Evolutionary conservation across 2,888 invertebrate genomes (phyloP).

Genomic region (Arrhopalites spinosus): DNA sequence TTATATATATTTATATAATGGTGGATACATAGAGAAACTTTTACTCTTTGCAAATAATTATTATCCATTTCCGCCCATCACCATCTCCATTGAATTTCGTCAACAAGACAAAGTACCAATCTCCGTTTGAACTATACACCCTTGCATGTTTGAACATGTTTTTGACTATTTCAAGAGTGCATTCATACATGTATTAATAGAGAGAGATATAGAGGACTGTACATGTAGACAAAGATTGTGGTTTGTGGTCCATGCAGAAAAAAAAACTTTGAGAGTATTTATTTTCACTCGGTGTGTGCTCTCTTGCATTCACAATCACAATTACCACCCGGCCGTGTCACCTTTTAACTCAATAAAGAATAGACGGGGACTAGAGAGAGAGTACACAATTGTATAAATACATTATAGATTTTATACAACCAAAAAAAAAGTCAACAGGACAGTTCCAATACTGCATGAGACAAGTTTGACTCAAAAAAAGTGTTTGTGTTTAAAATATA

Average conservation of each 20-base stretch:
- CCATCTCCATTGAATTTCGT: neutral
- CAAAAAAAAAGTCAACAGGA: too few species aligned
- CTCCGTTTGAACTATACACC: neutral
- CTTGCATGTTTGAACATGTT: conserved; percentile 4
- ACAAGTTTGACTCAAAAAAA: too few species aligned
- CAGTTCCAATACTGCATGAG: too few species aligned
- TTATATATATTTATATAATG: too few species aligned
- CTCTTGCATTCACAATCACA: neutral
- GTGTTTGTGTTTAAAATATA: too few species aligned
- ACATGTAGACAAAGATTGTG: neutral
- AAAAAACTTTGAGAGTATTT: too few species aligned
- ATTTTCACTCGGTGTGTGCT: too few species aligned
- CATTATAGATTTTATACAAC: too few species aligned
- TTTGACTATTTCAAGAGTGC: neutral
- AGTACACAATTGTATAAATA: too few species aligned
- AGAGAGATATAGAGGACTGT: neutral
- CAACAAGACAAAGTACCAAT: neutral
- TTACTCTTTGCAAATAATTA: conserved; percentile 26
- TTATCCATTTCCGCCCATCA: conserved; percentile 13
- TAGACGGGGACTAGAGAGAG: too few species aligned
- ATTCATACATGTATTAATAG: neutral
- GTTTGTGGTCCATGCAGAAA: neutral
- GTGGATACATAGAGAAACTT: neutral
- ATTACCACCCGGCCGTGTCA: conserved; percentile 3
- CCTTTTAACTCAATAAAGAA: neutral